Evolutionary conservation across 2,888 invertebrate genomes (phyloP).

Genomic region (Andrena bicolor): DNA sequence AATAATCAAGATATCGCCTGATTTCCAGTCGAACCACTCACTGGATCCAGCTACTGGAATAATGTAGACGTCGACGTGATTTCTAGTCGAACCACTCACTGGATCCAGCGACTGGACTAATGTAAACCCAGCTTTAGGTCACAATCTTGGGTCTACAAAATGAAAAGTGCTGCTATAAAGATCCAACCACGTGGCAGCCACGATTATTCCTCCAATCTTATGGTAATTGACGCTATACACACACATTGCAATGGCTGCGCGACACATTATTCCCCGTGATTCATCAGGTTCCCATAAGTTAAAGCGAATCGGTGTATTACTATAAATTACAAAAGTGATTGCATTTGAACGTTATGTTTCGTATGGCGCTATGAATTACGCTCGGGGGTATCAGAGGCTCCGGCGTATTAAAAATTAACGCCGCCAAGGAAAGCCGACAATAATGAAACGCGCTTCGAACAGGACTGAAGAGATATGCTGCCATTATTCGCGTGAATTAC

Average conservation of each 20-base stretch:
- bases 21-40: no score
- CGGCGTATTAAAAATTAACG: constrained; percentile 24
- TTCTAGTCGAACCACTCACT: no score
- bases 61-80: no score
- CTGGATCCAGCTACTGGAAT: no score
- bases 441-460: constrained; percentile 47
- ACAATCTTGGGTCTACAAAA: not conserved
- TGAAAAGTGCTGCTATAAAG: not conserved
- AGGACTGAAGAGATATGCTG: constrained; percentile 34
- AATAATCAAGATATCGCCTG: no score
- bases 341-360: constrained; percentile 30
- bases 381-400: constrained; percentile 5
- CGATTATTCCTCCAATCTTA: constrained; percentile 10
- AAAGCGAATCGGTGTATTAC: constrained; percentile 25
- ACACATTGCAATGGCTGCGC: constrained; percentile 1
- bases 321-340: constrained; percentile 34
- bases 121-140: no score
- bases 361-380: constrained; percentile 42
- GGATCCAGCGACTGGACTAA: no score
- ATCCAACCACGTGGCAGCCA: not conserved
- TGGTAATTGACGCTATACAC: constrained; percentile 5
- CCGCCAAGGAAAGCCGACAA: constrained; percentile 42
- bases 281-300: constrained; percentile 44
- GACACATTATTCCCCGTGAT: constrained; percentile 38
- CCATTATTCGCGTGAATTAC: constrained; percentile 48